Conservation (phyloP, 2,888 invertebrate species). For the Margaritifera margaritifera region DNA sequence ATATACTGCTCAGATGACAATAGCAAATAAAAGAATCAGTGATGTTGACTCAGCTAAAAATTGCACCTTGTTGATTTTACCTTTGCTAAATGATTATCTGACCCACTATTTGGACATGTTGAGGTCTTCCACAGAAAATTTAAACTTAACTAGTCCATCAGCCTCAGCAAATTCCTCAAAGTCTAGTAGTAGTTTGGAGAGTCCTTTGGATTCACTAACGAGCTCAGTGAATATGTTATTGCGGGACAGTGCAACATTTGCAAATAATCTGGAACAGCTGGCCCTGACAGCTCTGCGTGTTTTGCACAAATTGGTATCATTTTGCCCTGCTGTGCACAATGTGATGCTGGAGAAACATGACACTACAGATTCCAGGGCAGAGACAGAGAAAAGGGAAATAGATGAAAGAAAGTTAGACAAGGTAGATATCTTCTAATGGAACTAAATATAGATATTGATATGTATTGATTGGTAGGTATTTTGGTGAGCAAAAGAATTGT, state of each 20-base stretch:
- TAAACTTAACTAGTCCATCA: constrained; percentile 19
- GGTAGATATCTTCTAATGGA: background rate
- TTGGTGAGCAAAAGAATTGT: too few relatives aligned
- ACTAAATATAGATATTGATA: background rate
- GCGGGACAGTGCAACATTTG: constrained; percentile 48
- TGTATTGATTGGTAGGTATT: too few relatives aligned
- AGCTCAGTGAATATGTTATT: constrained; percentile 49
- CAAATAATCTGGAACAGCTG: constrained; percentile 52
- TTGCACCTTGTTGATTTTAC: constrained; percentile 49
- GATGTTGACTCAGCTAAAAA: constrained; percentile 11
- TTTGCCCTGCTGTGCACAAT: constrained; percentile 35
- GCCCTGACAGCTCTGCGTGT: constrained; percentile 43
- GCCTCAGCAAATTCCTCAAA: constrained; percentile 27
- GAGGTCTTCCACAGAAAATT: constrained; percentile 11
- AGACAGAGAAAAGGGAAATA: constrained; percentile 13
- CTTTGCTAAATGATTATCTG: constrained; percentile 56
- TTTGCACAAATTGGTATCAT: constrained; percentile 39
- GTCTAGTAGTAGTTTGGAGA: constrained; percentile 43
- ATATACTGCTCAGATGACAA: background rate
- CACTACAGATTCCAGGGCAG: constrained; percentile 7
- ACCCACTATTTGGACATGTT: constrained; percentile 55
- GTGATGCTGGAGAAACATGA: constrained; percentile 20
- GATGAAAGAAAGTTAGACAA: background rate
- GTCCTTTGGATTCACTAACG: constrained; percentile 51
- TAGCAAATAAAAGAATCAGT: background rate